A percentile compares a stretch with the other conserved stretches of the same genome.
Evolutionary conservation across 2,113 vertebrate genomes (phyloP).

Genomic region (Gallinago jamesoni): DNA sequence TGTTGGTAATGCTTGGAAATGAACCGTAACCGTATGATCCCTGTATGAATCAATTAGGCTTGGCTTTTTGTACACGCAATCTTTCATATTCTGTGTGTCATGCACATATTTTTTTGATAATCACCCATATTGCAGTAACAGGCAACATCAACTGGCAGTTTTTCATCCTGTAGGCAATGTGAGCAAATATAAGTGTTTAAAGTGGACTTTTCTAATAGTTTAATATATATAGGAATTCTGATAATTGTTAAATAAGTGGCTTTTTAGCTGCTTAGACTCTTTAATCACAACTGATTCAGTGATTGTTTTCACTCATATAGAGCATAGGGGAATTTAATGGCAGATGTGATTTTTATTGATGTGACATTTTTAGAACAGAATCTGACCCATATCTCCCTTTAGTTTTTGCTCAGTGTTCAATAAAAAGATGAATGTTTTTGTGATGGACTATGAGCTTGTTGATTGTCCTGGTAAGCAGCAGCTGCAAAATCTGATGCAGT

Average conservation of each 20-base stretch:
- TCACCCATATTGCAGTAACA: not conserved
- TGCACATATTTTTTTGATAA: not conserved
- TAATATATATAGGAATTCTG: not conserved
- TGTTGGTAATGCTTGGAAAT: not conserved
- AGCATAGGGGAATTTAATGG: not conserved
- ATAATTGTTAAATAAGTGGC: not conserved
- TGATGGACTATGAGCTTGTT: not conserved
- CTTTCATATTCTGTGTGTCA: not conserved
- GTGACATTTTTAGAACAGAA: not conserved
- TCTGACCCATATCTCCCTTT: not conserved
- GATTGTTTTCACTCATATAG: not conserved
- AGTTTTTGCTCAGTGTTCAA: not conserved
- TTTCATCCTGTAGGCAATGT: not conserved
- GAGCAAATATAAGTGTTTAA: not conserved
- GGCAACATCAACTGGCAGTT: not conserved
- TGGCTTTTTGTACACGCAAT: not conserved
- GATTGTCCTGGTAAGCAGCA: conserved; percentile 1
- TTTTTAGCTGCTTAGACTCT: not conserved
- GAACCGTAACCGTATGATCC: not conserved
- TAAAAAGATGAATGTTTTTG: not conserved
- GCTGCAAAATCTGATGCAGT: not conserved
- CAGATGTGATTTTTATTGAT: not conserved
- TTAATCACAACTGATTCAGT: not conserved
- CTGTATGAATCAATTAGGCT: not conserved
- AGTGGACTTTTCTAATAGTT: not conserved